phyloP scores from a whole-genome alignment of 2,888 invertebrate genomes.

The Cheilosia impressa region DNA sequence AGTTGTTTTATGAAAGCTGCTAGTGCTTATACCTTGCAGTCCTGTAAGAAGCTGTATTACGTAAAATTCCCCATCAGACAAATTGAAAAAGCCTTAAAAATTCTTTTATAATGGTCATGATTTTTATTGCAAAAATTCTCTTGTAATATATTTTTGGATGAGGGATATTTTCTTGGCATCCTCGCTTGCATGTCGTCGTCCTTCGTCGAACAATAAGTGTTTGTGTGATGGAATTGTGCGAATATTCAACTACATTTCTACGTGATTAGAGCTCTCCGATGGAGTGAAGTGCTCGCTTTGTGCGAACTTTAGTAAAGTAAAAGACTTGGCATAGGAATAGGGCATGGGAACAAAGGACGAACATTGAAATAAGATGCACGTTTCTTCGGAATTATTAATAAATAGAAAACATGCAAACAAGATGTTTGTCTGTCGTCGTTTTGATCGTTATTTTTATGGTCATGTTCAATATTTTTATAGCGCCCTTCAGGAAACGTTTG shows the following conservation, averaged over 20 bases:
- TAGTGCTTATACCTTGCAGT: too few species aligned
- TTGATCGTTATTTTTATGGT: conserved; percentile 13
- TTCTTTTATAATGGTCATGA: conserved; percentile 34
- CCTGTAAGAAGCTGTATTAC: too few species aligned
- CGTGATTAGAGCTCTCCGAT: conserved; percentile 68
- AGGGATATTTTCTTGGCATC: conserved; percentile 39
- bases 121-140: conserved; percentile 18
- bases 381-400: conserved; percentile 69
- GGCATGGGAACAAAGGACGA: not conserved
- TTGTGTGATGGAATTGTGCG: conserved; percentile 66
- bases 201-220: conserved; percentile 1
- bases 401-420: conserved; percentile 60
- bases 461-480: conserved; percentile 37
- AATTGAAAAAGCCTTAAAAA: too few species aligned
- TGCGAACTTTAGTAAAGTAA: not conserved
- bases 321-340: not conserved
- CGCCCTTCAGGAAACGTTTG: too few species aligned
- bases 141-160: conserved; percentile 25
- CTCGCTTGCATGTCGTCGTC: too few species aligned
- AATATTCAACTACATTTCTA: conserved; percentile 67
- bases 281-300: conserved; percentile 25
- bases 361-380: conserved; percentile 72
- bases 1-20: too few species aligned
- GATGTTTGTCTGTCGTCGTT: conserved; percentile 50
- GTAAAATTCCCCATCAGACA: too few species aligned